Percentiles rank a stretch among this genome's conserved stretches.
Evolutionary conservation across 2,888 invertebrate species (phyloP).

Genomic region (Cryptus viduatorius): DNA sequence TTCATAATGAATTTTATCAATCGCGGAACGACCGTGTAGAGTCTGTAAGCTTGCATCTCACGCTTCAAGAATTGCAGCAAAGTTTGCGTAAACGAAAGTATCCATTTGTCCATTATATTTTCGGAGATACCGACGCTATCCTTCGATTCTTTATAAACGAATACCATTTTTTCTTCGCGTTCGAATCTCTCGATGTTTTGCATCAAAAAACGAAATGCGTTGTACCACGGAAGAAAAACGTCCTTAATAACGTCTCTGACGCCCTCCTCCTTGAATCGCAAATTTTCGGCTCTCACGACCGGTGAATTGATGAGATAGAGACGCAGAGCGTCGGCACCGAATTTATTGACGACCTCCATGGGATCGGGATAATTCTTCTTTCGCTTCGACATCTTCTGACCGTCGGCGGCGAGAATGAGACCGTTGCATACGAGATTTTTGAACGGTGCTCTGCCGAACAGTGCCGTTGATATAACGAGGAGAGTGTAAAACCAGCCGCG

Average conservation of each 20-base stretch:
- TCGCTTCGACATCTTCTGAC: constrained; percentile 99
- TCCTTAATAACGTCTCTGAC: constrained; percentile 98
- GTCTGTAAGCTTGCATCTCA: constrained; percentile 97
- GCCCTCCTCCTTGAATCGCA: constrained; percentile 98
- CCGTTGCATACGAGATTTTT: constrained; percentile 99
- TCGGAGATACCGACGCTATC: constrained; percentile 69
- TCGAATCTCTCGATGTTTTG: constrained; percentile 96
- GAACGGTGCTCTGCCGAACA: constrained; percentile 98
- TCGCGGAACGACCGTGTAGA: constrained; percentile 98
- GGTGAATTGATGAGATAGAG: constrained; percentile 99
- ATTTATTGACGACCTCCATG: constrained; percentile 94
- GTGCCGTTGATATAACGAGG: constrained; percentile 97
- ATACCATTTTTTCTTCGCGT: constrained; percentile 87
- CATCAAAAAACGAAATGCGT: constrained; percentile 96
- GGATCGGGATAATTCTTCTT: constrained; percentile 99
- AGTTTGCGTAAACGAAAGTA: constrained; percentile 97
- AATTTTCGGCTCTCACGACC: constrained; percentile 98
- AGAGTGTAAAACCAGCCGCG: constrained; percentile 99
- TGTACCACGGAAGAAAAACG: constrained; percentile 98
- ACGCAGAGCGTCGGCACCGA: constrained; percentile 98
- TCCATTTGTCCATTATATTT: constrained; percentile 99
- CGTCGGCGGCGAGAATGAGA: constrained; percentile 97
- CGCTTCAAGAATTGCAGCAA: constrained; percentile 94
- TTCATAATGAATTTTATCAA: constrained; percentile 98
- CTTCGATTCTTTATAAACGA: constrained; percentile 82